Percentiles rank a stretch among this genome's conserved stretches.
Evolutionary conservation across 2,888 invertebrate genomes (phyloP).

Genomic region (Hypena proboscidalis): DNA sequence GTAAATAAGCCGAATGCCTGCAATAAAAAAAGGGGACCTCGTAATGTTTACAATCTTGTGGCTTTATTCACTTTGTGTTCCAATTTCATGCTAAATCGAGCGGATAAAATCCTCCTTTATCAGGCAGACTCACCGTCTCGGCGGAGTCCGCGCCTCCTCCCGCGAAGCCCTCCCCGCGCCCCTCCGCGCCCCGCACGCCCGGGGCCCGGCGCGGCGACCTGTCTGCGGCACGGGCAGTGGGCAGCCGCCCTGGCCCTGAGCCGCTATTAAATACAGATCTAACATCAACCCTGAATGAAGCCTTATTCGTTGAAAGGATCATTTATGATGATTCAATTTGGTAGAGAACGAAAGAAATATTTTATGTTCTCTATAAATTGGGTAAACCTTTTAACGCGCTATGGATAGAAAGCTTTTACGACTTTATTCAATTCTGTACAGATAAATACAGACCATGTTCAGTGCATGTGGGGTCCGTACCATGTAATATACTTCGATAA

Average conservation of each 20-base stretch:
- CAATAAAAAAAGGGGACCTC: constrained; percentile 82
- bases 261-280: constrained; percentile 75
- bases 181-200: constrained; percentile 6
- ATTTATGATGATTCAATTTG: constrained; percentile 73
- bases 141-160: constrained; percentile 46
- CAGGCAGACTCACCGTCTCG: constrained; percentile 82
- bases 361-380: constrained; percentile 58
- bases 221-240: constrained; percentile 35
- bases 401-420: constrained; percentile 48
- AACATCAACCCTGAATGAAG: constrained; percentile 71
- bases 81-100: constrained; percentile 86
- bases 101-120: constrained; percentile 83
- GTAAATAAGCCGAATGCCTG: constrained; percentile 79
- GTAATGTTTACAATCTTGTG: constrained; percentile 85
- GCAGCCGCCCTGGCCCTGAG: constrained; percentile 28
- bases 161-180: constrained; percentile 17
- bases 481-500: too few relatives aligned
- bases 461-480: background rate
- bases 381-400: constrained; percentile 41
- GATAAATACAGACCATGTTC: constrained; percentile 32
- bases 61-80: constrained; percentile 86
- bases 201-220: constrained; percentile 31
- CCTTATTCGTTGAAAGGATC: constrained; percentile 68
- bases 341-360: constrained; percentile 56
- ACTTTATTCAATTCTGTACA: constrained; percentile 33